A percentile compares a stretch with the other conserved stretches of the same genome.
Conservation (phyloP, 2,888 invertebrate genomes). For the Macroteleia sp. region DNA sequence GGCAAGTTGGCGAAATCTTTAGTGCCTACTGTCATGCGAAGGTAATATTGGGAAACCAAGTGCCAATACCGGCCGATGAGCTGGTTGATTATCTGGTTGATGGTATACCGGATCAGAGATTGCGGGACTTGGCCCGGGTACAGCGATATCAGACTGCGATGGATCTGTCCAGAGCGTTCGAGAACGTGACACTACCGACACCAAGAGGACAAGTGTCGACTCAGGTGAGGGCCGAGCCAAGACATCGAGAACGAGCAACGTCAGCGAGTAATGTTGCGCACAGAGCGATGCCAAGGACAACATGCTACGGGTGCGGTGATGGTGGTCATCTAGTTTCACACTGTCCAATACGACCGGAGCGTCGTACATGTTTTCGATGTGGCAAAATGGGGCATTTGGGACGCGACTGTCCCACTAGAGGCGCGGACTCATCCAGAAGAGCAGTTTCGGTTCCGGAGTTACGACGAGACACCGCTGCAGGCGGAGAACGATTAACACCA, state of each 20-base stretch:
- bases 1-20: background rate
- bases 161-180: background rate
- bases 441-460: background rate
- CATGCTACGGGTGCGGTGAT: background rate
- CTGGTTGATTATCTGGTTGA: background rate
- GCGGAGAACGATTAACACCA: background rate
- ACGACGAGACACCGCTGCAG: background rate
- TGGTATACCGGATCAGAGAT: background rate
- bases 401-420: background rate
- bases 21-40: background rate
- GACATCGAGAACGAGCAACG: background rate
- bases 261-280: background rate
- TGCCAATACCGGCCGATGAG: conserved; percentile 2
- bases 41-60: background rate
- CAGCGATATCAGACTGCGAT: background rate
- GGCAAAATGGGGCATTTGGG: background rate
- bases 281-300: background rate
- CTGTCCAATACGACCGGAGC: background rate
- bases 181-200: background rate
- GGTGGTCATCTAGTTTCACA: background rate
- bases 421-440: background rate
- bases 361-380: background rate
- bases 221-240: background rate
- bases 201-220: too few relatives aligned
- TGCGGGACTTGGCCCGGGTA: background rate